Evolutionary conservation across 2,113 vertebrate genomes (phyloP).

Genomic region (Calypte anna): DNA sequence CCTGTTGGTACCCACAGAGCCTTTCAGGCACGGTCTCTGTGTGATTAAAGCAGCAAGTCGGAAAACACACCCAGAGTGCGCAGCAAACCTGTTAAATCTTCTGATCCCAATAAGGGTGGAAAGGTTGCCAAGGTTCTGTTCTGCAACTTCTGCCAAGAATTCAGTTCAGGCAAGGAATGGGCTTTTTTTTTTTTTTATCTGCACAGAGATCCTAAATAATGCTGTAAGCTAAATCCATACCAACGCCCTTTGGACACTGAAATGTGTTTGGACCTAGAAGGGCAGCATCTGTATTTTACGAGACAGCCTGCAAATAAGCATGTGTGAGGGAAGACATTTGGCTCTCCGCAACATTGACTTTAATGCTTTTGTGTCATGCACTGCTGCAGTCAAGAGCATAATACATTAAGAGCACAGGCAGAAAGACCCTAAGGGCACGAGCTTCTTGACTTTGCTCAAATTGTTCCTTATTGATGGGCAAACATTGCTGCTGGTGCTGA

Average conservation of each 20-base stretch:
- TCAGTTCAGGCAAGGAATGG: neutral
- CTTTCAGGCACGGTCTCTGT: neutral
- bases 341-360: neutral
- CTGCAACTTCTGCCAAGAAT: neutral
- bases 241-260: neutral
- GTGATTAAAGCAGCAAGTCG: neutral
- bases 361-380: neutral
- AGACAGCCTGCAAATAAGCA: neutral
- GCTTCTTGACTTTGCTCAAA: neutral
- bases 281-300: neutral
- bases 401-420: neutral
- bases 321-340: neutral
- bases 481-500: neutral
- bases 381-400: neutral
- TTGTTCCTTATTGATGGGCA: slow-evolving; percentile 17
- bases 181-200: neutral
- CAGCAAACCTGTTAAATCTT: neutral
- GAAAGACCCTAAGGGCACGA: neutral
- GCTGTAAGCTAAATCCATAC: neutral
- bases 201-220: neutral
- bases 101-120: neutral
- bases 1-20: neutral
- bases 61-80: neutral
- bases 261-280: neutral
- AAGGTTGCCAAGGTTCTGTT: neutral